phyloP scores from a whole-genome alignment of 2,888 invertebrate species.

The Carcina quercana region DNA sequence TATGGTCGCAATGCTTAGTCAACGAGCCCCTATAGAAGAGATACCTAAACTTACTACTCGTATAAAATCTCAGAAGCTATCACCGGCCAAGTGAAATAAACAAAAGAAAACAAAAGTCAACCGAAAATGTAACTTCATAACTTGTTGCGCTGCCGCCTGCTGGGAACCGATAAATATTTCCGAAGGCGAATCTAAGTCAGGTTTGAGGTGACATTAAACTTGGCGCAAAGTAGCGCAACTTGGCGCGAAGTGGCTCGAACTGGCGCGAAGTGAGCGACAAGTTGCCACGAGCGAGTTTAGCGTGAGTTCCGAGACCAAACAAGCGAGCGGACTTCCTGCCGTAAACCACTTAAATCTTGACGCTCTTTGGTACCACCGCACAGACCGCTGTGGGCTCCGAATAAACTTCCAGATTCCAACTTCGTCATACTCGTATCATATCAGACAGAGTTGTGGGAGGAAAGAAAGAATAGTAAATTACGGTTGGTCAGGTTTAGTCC shows the following conservation, averaged over 20 bases:
- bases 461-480: too few species aligned
- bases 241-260: constrained; percentile 21
- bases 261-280: constrained; percentile 68
- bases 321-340: constrained; percentile 49
- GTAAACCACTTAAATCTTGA: constrained; percentile 70
- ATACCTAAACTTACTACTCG: too few species aligned
- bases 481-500: too few species aligned
- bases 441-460: neutral
- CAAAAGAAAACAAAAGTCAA: constrained; percentile 33
- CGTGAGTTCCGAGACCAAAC: constrained; percentile 40
- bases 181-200: constrained; percentile 28
- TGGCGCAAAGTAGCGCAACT: constrained; percentile 54
- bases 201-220: constrained; percentile 52
- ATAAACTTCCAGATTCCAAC: neutral
- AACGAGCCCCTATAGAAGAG: too few species aligned
- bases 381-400: constrained; percentile 1
- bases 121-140: constrained; percentile 39
- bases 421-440: neutral
- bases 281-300: constrained; percentile 57
- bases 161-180: constrained; percentile 55
- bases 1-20: too few species aligned
- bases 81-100: too few species aligned
- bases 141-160: constrained; percentile 42
- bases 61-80: too few species aligned
- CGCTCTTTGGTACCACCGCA: constrained; percentile 26